Conservation (phyloP, 92 coral and sea anemone genomes). For the Galaxea fascicularis region DNA sequence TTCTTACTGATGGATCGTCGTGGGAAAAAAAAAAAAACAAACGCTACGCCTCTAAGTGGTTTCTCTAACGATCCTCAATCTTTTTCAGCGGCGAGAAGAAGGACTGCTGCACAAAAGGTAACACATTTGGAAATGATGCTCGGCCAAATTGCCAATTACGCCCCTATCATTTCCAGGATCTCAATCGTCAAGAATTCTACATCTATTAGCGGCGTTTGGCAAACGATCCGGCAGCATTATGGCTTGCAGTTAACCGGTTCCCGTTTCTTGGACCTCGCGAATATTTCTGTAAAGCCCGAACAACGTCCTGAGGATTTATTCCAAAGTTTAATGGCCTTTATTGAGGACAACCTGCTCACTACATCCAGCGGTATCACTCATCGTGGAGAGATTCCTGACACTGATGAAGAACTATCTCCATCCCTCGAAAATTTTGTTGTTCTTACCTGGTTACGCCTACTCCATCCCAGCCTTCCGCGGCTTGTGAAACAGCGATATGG, state of each 20-base stretch:
- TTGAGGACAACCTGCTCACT: slow-evolving; percentile 66
- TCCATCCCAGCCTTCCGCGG: slow-evolving; percentile 69
- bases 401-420: slow-evolving; percentile 63
- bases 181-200: slow-evolving; percentile 61
- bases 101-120: too few species aligned
- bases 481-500: slow-evolving; percentile 72
- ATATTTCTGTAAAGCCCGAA: slow-evolving; percentile 40
- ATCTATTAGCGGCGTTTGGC: slow-evolving; percentile 65
- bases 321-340: slow-evolving; percentile 71
- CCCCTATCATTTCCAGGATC: slow-evolving; percentile 56
- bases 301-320: slow-evolving; percentile 68
- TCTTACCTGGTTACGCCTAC: slow-evolving; percentile 69
- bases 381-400: slow-evolving; percentile 59
- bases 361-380: slow-evolving; percentile 57
- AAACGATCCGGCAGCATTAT: slow-evolving; percentile 38
- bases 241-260: slow-evolving; percentile 72
- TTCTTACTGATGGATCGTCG: slow-evolving; percentile 32
- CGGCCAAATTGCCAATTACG: too few species aligned
- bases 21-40: slow-evolving; percentile 64
- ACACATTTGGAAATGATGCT: too few species aligned
- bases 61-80: too few species aligned
- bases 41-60: slow-evolving; percentile 26
- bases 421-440: slow-evolving; percentile 71
- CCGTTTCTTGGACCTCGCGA: too few species aligned
- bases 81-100: too few species aligned